These are phyloP conservation scores for Pharmacophagus antenor DNA, from an alignment of 2,888 invertebrate species.

Conservation along the genomic window DNA sequence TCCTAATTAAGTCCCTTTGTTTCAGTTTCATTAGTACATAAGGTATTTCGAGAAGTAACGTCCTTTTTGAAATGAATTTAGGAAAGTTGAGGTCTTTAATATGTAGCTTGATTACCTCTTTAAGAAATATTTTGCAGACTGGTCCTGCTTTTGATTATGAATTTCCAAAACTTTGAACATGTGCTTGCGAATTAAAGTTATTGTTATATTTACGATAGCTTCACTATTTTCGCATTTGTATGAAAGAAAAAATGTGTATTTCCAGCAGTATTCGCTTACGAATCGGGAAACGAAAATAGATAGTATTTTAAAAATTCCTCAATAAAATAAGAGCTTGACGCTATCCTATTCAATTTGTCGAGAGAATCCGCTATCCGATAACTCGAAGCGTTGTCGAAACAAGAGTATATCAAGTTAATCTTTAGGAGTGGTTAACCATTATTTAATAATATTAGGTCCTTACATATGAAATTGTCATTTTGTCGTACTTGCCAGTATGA, in stretches of 20 bases:
- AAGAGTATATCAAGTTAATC: background rate
- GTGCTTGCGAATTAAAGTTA: too few species aligned
- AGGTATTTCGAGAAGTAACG: background rate
- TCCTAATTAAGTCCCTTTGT: constrained; percentile 28
- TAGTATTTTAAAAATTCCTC: background rate
- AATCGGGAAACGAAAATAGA: background rate
- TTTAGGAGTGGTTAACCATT: too few species aligned
- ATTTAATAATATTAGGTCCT: too few species aligned
- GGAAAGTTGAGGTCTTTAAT: background rate
- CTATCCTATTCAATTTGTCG: background rate
- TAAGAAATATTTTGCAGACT: too few species aligned
- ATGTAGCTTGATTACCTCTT: too few species aligned
- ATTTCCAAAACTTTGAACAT: too few species aligned
- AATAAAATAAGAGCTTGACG: background rate
- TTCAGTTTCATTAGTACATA: constrained; percentile 21
- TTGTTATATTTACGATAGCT: too few species aligned
- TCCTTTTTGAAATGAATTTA: constrained; percentile 1
- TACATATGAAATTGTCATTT: too few species aligned
- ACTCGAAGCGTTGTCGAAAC: background rate
- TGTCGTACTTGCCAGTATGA: too few species aligned
- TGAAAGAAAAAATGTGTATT: background rate
- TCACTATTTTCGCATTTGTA: too few species aligned
- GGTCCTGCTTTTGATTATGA: too few species aligned
- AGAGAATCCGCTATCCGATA: background rate
- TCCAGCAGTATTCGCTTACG: background rate